phyloP scores from a whole-genome alignment of 2,113 vertebrate genomes.

The Gavialis gangeticus region DNA sequence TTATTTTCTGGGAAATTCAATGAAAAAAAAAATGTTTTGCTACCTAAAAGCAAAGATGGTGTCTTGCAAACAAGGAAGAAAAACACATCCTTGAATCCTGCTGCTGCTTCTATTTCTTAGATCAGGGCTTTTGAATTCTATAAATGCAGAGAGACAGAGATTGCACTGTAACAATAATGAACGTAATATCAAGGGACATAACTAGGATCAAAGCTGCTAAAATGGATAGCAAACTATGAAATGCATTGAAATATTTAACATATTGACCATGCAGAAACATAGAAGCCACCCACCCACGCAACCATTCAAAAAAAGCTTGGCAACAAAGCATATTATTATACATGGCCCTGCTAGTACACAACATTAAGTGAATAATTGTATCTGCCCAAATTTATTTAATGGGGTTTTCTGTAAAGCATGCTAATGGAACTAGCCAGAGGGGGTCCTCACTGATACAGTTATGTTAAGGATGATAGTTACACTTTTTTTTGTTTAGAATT shows the following conservation, averaged over 20 bases:
- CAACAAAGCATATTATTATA: slow-evolving; percentile 9
- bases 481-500: slow-evolving; percentile 20
- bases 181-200: neutral
- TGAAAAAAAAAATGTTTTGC: neutral
- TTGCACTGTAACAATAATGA: neutral
- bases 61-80: neutral
- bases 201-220: neutral
- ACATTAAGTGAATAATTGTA: slow-evolving; percentile 15
- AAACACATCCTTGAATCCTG: neutral
- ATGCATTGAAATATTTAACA: neutral
- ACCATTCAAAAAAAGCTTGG: neutral
- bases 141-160: neutral
- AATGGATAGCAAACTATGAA: neutral
- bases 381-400: slow-evolving; percentile 32
- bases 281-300: neutral
- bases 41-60: accelerated
- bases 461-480: neutral
- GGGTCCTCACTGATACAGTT: slow-evolving; percentile 68
- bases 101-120: neutral
- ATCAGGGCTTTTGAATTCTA: neutral
- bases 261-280: neutral
- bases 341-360: neutral
- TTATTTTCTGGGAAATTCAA: neutral
- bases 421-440: slow-evolving; percentile 66
- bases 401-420: slow-evolving; percentile 7